These are phyloP conservation scores for Morone saxatilis DNA, from an alignment of 2,113 vertebrate genomes.

Conservation along the genomic window DNA sequence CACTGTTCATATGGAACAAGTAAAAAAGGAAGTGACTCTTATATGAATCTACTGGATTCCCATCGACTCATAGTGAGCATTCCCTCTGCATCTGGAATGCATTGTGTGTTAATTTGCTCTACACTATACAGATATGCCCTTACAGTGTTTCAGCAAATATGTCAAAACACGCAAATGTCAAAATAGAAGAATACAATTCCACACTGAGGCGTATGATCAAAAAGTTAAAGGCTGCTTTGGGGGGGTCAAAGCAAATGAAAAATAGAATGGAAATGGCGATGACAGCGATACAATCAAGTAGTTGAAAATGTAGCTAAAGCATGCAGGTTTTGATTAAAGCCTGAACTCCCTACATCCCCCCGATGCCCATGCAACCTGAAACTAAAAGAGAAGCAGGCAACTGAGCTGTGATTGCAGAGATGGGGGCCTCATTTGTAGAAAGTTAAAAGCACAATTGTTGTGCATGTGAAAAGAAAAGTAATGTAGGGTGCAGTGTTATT, in stretches of 20 bases:
- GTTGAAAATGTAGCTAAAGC: slow-evolving; percentile 43
- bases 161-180: slow-evolving; percentile 61
- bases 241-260: slow-evolving; percentile 7
- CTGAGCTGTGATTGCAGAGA: slow-evolving; percentile 40
- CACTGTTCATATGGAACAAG: not conserved
- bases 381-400: not conserved
- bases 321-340: slow-evolving; percentile 53
- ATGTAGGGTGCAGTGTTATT: too few species aligned
- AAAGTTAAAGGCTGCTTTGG: slow-evolving; percentile 16
- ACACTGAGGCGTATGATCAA: slow-evolving; percentile 4
- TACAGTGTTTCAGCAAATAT: slow-evolving; percentile 37
- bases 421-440: slow-evolving; percentile 17
- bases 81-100: slow-evolving; percentile 50
- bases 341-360: slow-evolving; percentile 13
- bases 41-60: not conserved
- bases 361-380: slow-evolving; percentile 44
- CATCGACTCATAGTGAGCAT: not conserved
- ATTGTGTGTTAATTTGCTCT: slow-evolving; percentile 38
- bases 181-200: slow-evolving; percentile 25
- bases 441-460: not conserved
- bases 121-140: slow-evolving; percentile 9
- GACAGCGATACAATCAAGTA: slow-evolving; percentile 53
- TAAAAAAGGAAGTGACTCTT: slow-evolving; percentile 5
- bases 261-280: slow-evolving; percentile 11
- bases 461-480: not conserved